phyloP scores from a whole-genome alignment of 2,797 vertebrate genomes.

The Anas bernieri region DNA sequence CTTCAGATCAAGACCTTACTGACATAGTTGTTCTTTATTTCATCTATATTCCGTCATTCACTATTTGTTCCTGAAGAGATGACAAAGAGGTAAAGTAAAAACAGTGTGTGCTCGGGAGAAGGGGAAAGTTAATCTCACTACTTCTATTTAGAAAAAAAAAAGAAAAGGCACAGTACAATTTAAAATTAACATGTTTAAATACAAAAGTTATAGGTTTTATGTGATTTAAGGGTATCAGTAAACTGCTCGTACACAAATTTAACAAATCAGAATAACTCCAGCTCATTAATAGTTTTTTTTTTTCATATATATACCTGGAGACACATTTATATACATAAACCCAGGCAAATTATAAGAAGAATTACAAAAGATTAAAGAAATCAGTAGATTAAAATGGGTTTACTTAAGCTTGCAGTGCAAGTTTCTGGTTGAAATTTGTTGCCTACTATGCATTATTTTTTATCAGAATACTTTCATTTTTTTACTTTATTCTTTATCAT shows the following conservation, averaged over 20 bases:
- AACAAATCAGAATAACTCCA: neutral
- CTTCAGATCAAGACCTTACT: neutral
- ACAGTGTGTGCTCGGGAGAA: neutral
- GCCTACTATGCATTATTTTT: neutral
- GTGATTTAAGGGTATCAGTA: neutral
- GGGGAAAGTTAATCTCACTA: neutral
- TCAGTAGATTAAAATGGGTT: neutral
- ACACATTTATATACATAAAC: neutral
- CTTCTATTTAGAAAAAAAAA: neutral
- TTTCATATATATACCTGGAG: rapidly evolving
- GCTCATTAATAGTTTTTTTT: neutral
- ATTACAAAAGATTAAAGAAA: neutral
- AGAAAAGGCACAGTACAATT: neutral
- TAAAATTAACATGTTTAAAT: neutral
- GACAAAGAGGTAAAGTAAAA: neutral
- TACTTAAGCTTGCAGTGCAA: neutral
- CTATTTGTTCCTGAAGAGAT: neutral
- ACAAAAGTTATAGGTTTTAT: neutral
- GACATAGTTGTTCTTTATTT: neutral
- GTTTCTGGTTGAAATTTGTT: neutral
- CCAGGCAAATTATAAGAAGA: neutral
- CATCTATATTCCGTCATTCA: neutral
- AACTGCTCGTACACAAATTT: neutral
- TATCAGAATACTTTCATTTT: neutral
- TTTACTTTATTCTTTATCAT: neutral